These are phyloP conservation scores for Pseudopleuronectes americanus DNA, from an alignment of 2,797 vertebrate genomes.

Conservation along the genomic window DNA sequence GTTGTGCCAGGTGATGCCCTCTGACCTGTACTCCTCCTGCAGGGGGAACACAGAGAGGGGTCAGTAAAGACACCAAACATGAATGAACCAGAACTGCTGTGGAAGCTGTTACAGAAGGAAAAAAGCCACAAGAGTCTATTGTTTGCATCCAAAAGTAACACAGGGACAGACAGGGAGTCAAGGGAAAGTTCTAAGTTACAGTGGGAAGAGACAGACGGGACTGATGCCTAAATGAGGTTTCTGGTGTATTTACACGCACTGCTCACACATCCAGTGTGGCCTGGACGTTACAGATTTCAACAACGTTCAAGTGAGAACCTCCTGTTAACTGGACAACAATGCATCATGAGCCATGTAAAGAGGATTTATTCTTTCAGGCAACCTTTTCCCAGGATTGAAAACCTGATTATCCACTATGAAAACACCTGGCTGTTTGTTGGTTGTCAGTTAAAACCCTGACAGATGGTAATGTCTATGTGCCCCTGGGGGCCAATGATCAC, in stretches of 20 bases:
- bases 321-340: no score
- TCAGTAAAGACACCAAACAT: not conserved
- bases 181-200: no score
- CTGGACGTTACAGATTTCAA: no score
- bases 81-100: not conserved
- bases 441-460: conserved; percentile 11
- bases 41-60: conserved; percentile 3
- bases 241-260: no score
- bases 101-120: not conserved
- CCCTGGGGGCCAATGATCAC: conserved; percentile 12
- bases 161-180: no score
- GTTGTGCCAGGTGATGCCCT: conserved; percentile 97
- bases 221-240: no score
- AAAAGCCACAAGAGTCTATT: no score
- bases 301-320: no score
- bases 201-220: no score
- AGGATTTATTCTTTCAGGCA: not conserved
- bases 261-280: no score
- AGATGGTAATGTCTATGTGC: not conserved
- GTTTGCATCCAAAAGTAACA: no score
- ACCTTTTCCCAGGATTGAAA: conserved; percentile 1
- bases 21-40: conserved; percentile 94
- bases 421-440: conserved; percentile 25
- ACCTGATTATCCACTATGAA: conserved; percentile 1
- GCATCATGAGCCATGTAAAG: no score